These are phyloP conservation scores for Catonia carolina DNA, from an alignment of 2,888 invertebrate genomes.

Conservation along the genomic window DNA sequence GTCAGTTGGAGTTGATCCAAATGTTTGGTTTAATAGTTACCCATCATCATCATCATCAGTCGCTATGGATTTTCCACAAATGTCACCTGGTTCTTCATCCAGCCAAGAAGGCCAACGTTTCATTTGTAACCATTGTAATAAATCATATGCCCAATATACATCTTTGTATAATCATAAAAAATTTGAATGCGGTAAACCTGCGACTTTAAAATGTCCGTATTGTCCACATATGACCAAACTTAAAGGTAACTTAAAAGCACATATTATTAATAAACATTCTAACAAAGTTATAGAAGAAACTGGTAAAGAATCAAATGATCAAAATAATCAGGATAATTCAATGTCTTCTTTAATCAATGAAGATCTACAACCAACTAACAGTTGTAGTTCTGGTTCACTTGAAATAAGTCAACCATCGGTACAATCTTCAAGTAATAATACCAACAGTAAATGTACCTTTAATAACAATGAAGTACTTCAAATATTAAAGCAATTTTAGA, in stretches of 20 bases:
- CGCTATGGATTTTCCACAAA: too few species aligned
- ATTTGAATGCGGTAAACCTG: conserved; percentile 41
- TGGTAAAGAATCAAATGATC: not conserved
- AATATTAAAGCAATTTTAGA: too few species aligned
- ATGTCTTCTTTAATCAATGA: not conserved
- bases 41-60: too few species aligned
- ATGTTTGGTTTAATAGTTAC: not conserved
- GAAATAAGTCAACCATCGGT: too few species aligned
- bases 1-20: not conserved
- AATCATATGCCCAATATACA: conserved; percentile 3
- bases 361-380: not conserved
- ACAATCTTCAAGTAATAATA: too few species aligned
- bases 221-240: conserved; percentile 40
- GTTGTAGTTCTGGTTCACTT: too few species aligned
- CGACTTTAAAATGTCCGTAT: conserved; percentile 41
- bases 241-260: conserved; percentile 35
- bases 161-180: conserved; percentile 24
- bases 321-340: not conserved
- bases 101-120: not conserved
- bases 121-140: not conserved
- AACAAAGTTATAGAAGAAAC: not conserved
- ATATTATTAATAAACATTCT: conserved; percentile 32
- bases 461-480: too few species aligned
- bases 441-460: too few species aligned
- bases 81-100: too few species aligned